These are phyloP conservation scores for Oncorhynchus clarkii DNA, from an alignment of 2,113 vertebrate species.

Conservation along the genomic window DNA sequence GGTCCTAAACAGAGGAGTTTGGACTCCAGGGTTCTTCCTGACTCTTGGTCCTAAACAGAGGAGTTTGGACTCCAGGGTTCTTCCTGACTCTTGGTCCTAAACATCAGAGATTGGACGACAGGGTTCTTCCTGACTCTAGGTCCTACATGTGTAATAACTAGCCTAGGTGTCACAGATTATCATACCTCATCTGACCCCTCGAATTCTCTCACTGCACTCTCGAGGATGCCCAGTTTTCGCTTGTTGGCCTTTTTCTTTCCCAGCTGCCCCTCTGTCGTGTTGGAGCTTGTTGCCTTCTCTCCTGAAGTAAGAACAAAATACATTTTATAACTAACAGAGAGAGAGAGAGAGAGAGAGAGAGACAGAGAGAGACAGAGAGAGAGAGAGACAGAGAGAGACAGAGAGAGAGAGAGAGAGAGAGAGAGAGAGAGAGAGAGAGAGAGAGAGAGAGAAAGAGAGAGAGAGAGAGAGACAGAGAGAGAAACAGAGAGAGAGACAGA, in stretches of 20 bases:
- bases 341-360: too few relatives aligned
- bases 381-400: neutral
- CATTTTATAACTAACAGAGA: neutral
- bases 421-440: neutral
- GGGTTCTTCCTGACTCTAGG: neutral
- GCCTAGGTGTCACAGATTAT: neutral
- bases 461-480: too few relatives aligned
- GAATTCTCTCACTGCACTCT: conserved; percentile 71
- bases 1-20: neutral
- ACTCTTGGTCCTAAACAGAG: neutral
- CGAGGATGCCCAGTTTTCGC: conserved; percentile 62
- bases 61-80: too few relatives aligned
- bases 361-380: neutral
- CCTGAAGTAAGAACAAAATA: neutral
- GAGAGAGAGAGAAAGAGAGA: neutral
- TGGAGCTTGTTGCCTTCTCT: neutral
- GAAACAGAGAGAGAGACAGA: too few relatives aligned
- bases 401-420: too few relatives aligned
- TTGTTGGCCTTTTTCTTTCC: conserved; percentile 30
- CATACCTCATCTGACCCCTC: conserved; percentile 56
- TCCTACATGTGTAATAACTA: neutral
- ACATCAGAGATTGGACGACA: too few relatives aligned
- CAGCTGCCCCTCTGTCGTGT: conserved; percentile 3
- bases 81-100: too few relatives aligned
- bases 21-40: too few relatives aligned